Conservation (phyloP, 2,888 invertebrate genomes). For the Sarcophaga caerulescens region DNA sequence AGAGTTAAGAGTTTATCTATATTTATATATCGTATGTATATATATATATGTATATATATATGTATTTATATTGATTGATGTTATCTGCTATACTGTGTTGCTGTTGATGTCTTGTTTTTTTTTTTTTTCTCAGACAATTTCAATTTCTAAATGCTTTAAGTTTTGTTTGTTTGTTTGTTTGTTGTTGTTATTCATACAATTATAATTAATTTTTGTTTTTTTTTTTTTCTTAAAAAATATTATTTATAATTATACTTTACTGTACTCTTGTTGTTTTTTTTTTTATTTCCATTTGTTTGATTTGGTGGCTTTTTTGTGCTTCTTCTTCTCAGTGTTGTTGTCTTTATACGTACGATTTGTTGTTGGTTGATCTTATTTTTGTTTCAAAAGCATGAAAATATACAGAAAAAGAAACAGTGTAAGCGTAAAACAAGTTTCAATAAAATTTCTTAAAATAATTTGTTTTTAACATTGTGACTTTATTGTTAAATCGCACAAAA, state of each 20-base stretch:
- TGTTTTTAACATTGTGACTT: no score
- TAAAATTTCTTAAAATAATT: background rate
- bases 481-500: no score
- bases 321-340: constrained; percentile 59
- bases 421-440: background rate
- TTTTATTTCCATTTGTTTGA: constrained; percentile 65
- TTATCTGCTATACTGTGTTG: constrained; percentile 2
- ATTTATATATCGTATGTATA: constrained; percentile 19
- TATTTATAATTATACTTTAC: constrained; percentile 29
- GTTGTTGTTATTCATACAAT: constrained; percentile 35
- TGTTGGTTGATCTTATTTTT: constrained; percentile 62
- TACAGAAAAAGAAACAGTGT: constrained; percentile 5
- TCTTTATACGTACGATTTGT: constrained; percentile 57
- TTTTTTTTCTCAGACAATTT: constrained; percentile 34
- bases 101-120: constrained; percentile 10
- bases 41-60: constrained; percentile 20
- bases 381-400: constrained; percentile 20
- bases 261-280: constrained; percentile 3
- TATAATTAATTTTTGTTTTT: constrained; percentile 4
- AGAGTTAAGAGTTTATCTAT: constrained; percentile 33
- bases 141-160: constrained; percentile 64
- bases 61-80: constrained; percentile 41
- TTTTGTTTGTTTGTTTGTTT: constrained; percentile 58
- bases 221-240: background rate
- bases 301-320: constrained; percentile 62